These are phyloP conservation scores for Acromyrmex echinatior DNA, from an alignment of 1,140 invertebrate species.

Conservation along the genomic window DNA sequence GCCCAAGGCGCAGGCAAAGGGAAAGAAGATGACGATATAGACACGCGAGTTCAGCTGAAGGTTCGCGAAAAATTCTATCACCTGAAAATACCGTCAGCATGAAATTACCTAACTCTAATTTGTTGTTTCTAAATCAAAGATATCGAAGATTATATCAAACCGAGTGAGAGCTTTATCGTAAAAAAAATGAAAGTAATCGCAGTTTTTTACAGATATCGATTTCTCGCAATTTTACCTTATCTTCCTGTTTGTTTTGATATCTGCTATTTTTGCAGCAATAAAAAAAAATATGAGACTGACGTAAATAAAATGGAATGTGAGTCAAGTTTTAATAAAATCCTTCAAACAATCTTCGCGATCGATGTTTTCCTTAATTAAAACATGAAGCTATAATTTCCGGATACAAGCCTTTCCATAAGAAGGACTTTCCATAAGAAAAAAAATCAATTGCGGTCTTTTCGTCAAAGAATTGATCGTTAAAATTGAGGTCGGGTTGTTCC, in stretches of 20 bases:
- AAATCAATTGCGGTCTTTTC: neutral
- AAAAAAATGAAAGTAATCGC: slow-evolving; percentile 11
- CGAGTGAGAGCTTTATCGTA: neutral
- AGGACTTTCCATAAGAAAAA: neutral
- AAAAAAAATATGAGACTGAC: neutral
- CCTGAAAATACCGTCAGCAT: slow-evolving; percentile 63
- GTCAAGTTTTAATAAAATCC: neutral
- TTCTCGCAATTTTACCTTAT: neutral
- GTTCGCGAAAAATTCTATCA: slow-evolving; percentile 74
- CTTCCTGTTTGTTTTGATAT: neutral
- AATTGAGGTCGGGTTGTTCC: neutral
- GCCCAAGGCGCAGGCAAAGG: slow-evolving; percentile 82
- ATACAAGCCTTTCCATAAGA: neutral
- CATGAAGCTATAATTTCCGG: neutral
- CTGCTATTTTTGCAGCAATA: neutral
- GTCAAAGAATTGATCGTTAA: neutral
- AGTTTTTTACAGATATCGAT: neutral
- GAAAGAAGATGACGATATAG: slow-evolving; percentile 80
- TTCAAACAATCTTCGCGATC: neutral
- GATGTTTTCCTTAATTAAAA: neutral
- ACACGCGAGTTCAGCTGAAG: slow-evolving; percentile 63
- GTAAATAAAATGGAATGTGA: neutral
- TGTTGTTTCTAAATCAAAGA: neutral
- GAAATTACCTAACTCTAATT: neutral
- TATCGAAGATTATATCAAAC: neutral